Percentiles rank a stretch among this genome's conserved stretches.
These are phyloP conservation scores for Brotogeris chrysoptera DNA, from an alignment of 2,797 vertebrate species.

Conservation along the genomic window DNA sequence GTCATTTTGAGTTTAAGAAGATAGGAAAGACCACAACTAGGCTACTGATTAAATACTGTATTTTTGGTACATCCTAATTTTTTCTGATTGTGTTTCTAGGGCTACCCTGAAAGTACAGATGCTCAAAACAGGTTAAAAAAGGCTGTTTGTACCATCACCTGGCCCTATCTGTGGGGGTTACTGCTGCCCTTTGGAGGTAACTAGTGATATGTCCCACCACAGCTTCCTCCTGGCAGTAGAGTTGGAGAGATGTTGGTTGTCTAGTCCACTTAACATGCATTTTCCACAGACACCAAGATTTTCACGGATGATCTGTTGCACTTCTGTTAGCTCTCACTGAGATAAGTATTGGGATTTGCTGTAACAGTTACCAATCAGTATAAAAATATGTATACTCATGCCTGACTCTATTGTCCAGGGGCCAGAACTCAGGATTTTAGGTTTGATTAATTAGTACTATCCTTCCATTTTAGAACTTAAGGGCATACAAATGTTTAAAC, in stretches of 20 bases:
- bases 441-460: conserved; percentile 24
- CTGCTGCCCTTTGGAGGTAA: not conserved
- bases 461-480: not conserved
- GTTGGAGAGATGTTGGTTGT: not conserved
- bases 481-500: not conserved
- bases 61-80: not conserved
- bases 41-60: not conserved
- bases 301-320: not conserved
- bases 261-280: not conserved
- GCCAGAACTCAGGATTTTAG: not conserved
- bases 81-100: not conserved
- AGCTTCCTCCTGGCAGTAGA: not conserved
- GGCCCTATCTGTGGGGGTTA: not conserved
- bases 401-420: fast-evolving
- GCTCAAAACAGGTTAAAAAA: not conserved
- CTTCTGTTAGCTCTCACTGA: not conserved
- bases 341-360: not conserved
- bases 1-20: not conserved
- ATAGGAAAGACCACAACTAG: not conserved
- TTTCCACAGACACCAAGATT: not conserved
- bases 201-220: not conserved
- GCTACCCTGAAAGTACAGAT: not conserved
- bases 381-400: not conserved
- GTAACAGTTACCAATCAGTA: not conserved
- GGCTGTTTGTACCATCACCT: not conserved